These are phyloP conservation scores for Chiroxiphia lanceolata DNA, from an alignment of 2,797 vertebrate genomes.

Conservation along the genomic window DNA sequence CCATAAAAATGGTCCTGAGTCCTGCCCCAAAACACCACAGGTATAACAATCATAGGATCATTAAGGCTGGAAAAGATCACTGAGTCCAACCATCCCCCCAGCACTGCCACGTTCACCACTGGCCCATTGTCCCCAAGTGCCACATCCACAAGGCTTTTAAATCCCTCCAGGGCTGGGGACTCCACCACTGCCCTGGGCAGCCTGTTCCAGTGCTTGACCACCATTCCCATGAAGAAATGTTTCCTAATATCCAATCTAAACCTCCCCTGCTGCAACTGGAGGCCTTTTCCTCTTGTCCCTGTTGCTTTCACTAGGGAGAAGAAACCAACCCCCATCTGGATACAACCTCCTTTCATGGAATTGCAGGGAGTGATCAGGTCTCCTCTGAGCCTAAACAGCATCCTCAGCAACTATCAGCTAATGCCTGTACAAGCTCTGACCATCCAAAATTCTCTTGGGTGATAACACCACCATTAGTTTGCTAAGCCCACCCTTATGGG, in stretches of 20 bases:
- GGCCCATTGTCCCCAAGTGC: not conserved
- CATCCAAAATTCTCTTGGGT: not conserved
- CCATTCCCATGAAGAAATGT: not conserved
- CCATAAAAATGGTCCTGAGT: not conserved
- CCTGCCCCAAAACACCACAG: not conserved
- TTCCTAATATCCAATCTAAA: not conserved
- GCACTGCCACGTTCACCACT: not conserved
- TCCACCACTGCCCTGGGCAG: not conserved
- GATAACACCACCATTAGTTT: not conserved
- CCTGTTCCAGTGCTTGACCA: not conserved
- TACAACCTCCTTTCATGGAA: not conserved
- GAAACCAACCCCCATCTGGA: not conserved
- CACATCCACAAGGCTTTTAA: not conserved
- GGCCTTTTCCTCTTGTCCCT: not conserved
- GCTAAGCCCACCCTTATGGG: not conserved
- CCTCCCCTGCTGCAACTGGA: not conserved
- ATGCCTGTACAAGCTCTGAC: not conserved
- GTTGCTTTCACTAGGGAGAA: accelerated
- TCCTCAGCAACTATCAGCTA: not conserved
- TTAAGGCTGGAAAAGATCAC: not conserved
- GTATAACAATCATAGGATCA: accelerated
- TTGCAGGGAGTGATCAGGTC: not conserved
- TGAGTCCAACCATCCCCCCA: not conserved
- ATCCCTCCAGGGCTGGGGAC: not conserved
- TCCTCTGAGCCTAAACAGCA: not conserved